A percentile compares a stretch with the other conserved stretches of the same genome.
These are phyloP conservation scores for Linnaemya tessellans DNA, from an alignment of 2,888 invertebrate species.

Conservation along the genomic window DNA sequence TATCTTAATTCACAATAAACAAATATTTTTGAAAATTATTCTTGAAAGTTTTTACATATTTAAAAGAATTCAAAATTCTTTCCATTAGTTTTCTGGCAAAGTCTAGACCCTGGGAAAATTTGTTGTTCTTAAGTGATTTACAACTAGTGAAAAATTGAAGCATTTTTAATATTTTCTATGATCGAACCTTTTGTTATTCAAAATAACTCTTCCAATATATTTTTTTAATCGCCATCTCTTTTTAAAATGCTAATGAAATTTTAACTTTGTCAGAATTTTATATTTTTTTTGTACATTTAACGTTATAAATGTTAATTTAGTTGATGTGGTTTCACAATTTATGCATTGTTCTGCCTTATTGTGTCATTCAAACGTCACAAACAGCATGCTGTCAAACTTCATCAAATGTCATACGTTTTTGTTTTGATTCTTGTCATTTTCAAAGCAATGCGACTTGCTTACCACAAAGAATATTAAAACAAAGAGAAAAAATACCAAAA, in stretches of 20 bases:
- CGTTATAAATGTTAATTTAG: constrained; percentile 31
- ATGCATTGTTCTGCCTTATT: constrained; percentile 46
- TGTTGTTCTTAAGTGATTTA: too few species aligned
- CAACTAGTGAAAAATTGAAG: too few species aligned
- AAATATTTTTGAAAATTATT: too few species aligned
- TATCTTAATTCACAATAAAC: too few species aligned
- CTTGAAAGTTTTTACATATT: too few species aligned
- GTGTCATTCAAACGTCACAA: constrained; percentile 57
- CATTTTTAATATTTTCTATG: too few species aligned
- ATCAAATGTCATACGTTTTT: constrained; percentile 42
- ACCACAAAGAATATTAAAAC: constrained; percentile 41
- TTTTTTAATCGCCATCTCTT: neutral
- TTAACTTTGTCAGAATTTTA: neutral
- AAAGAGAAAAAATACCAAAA: neutral
- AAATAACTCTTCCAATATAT: too few species aligned
- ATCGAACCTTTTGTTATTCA: too few species aligned
- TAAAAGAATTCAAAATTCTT: too few species aligned
- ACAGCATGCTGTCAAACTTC: constrained; percentile 60
- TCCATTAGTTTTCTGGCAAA: too few species aligned
- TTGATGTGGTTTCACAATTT: constrained; percentile 42
- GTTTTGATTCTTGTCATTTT: constrained; percentile 13
- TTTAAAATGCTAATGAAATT: neutral
- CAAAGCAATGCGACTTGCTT: constrained; percentile 47
- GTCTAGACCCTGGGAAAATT: too few species aligned
- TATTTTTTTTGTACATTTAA: constrained; percentile 33